phyloP scores from a whole-genome alignment of 2,113 vertebrate species.

The Opisthocomus hoazin region DNA sequence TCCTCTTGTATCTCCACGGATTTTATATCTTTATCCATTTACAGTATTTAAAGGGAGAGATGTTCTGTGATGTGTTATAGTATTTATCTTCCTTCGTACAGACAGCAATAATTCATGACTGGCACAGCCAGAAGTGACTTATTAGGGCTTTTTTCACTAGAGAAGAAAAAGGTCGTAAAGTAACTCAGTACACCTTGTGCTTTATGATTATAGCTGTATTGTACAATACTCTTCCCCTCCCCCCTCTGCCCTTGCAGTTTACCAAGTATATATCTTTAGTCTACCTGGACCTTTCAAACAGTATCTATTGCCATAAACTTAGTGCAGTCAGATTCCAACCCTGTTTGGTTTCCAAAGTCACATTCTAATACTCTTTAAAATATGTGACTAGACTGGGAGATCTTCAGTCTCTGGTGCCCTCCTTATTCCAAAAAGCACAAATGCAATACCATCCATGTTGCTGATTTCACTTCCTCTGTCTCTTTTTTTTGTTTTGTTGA shows the following conservation, averaged over 20 bases:
- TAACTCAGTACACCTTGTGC: conserved; percentile 25
- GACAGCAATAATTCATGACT: conserved; percentile 48
- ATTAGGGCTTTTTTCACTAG: conserved; percentile 39
- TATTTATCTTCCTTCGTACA: conserved; percentile 56
- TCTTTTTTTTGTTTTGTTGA: neutral
- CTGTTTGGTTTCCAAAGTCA: neutral
- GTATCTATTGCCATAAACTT: neutral
- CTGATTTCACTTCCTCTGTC: neutral
- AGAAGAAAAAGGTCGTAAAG: conserved; percentile 46
- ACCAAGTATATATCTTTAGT: neutral
- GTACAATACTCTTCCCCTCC: neutral
- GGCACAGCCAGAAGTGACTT: conserved; percentile 50
- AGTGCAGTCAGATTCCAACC: neutral
- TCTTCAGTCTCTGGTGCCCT: neutral
- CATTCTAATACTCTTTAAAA: neutral
- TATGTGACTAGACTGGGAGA: neutral
- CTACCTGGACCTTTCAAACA: neutral
- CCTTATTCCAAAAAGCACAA: neutral
- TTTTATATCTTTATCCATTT: conserved; percentile 44
- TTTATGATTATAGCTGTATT: conserved; percentile 50
- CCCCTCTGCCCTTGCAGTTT: neutral
- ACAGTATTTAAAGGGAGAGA: conserved; percentile 34
- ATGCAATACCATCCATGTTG: neutral
- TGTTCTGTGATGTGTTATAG: conserved; percentile 15
- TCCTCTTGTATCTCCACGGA: neutral